Base-by-base conservation (phyloP, 2,113 vertebrate species). In the Dromiciops gliroides region DNA sequence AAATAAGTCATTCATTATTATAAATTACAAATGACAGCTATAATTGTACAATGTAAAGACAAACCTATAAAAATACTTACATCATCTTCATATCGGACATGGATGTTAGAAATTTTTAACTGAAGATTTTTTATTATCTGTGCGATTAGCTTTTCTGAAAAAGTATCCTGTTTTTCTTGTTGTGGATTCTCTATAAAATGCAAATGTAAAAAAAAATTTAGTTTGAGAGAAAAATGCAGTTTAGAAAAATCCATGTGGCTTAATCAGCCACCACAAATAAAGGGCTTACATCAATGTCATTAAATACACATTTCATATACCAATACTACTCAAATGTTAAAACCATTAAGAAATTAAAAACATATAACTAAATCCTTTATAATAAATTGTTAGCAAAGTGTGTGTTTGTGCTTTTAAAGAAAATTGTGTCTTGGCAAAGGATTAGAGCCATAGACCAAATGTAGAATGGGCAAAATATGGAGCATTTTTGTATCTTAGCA, bases 101-200 rank as follows among this genome's bases (percentile, higher is more conserved):
- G 99, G 96, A 99, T 99, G 96, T 99, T 99, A 93, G 99, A 99
- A 98, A 99, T 99, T 98, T 99, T 99, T 97, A 99, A 98, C 97
- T 99, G 99, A 96, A 99, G 99, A 98, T 99, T 99, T 98, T 99
- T 99, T 97, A 99, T 99, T 96, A 99, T 99, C 98, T 99, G 99
- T 97, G 99, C 99, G 93, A 99, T 98, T 96, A 99, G 98, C 97
- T 99, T 99, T 98, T 99, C 99, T 96, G 99, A 97, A 97, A 99
- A 99, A 25, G 99, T 99, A 97, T 99, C 99, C 96, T 99, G 99
- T 94, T 99, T 99, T 96, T 99, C 99, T 37, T 98, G 92, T 90
- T 95, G 98, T 19, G 97, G 98, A 96, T 99, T 99, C 95, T 99
- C 99, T 99, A 98, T 67, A 98, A 83, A 98, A 50, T 53, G 67